Evolutionary conservation across 2,797 vertebrate genomes (phyloP), one percentile per base, ranked within the genome.

Genomic region (Sebastes vulpes): DNA sequence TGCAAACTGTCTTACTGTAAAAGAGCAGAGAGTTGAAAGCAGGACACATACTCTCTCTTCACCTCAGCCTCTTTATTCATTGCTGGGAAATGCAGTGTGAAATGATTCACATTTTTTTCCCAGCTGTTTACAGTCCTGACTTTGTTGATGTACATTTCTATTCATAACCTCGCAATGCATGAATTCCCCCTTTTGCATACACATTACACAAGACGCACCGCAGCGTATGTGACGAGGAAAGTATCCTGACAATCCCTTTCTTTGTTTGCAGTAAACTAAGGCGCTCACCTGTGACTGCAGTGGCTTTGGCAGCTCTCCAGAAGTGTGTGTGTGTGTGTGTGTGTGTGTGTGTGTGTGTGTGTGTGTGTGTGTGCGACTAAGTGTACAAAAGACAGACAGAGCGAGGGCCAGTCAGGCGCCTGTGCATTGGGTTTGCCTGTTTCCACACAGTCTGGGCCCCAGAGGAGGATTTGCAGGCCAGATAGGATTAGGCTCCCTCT

Each of bases 401-500:
- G 32, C 61, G 77, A 81, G 79, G 86, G 87, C 87, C 87, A 93
- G 88, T 69, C 84, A 83, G 90, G 91, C 89, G 93, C 89, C 93
- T 90, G 87, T 89, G 91, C 83, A 57, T 82, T 78, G 88, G 42
- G 89, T 86, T 89, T 90, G 92, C 88, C 90, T 90, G 87, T 94
- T 94, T 95, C 93, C 86, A 94, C 92, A 91, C 86, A 91, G 93
- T 90, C 91, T 90, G 89, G 90, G 85, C 92, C 93, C 89, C 90
- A 90, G 87, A 89, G 90, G 93, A 93, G 94, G 95, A 95, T 95
- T 95, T 96, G 88, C 85, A 88, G 93, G 89, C 90, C 92, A 95
- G 93, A 94, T 94, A 94, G 95, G 95, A 96, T 96, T 95, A 96
- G 87, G 59, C 92, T 93, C 85, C 87, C 88, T 95, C 93, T 96